Conservation (phyloP, 2,888 invertebrate genomes). For the Horisme vitalbata region DNA sequence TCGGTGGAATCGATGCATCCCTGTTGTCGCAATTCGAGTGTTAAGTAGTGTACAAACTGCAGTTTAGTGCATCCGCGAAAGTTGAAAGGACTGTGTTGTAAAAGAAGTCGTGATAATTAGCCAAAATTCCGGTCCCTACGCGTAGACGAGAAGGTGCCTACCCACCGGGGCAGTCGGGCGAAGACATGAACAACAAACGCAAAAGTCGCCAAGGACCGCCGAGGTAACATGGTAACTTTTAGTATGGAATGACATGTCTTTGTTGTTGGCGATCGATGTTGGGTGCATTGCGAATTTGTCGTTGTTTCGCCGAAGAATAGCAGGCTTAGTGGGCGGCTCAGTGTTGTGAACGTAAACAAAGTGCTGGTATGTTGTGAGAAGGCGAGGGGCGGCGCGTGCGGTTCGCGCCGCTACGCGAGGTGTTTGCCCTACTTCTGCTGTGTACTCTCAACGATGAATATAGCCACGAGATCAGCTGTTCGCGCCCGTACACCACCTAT, state of each 20-base stretch:
- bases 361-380: conserved; percentile 44
- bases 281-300: conserved; percentile 58
- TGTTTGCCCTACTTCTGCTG: conserved; percentile 79
- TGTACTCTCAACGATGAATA: conserved; percentile 75
- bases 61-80: conserved; percentile 83
- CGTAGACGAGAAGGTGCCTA: conserved; percentile 91
- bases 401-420: conserved; percentile 62
- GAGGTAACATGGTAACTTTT: conserved; percentile 83
- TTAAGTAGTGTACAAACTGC: conserved; percentile 79
- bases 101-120: conserved; percentile 81
- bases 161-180: conserved; percentile 85
- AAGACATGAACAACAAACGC: conserved; percentile 90
- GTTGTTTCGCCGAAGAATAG: conserved; percentile 66
- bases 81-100: conserved; percentile 83
- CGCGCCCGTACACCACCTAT: conserved; percentile 48
- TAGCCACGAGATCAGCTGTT: conserved; percentile 80
- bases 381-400: conserved; percentile 56
- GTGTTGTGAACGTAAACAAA: conserved; percentile 70
- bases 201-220: conserved; percentile 91
- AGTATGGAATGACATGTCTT: conserved; percentile 76
- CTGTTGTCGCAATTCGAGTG: conserved; percentile 77
- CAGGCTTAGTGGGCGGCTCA: conserved; percentile 49
- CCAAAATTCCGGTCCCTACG: conserved; percentile 94
- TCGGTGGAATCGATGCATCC: conserved; percentile 77
- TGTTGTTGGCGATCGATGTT: conserved; percentile 63